Conservation (phyloP, 2,888 invertebrate genomes). For the Augiades crinisus region DNA sequence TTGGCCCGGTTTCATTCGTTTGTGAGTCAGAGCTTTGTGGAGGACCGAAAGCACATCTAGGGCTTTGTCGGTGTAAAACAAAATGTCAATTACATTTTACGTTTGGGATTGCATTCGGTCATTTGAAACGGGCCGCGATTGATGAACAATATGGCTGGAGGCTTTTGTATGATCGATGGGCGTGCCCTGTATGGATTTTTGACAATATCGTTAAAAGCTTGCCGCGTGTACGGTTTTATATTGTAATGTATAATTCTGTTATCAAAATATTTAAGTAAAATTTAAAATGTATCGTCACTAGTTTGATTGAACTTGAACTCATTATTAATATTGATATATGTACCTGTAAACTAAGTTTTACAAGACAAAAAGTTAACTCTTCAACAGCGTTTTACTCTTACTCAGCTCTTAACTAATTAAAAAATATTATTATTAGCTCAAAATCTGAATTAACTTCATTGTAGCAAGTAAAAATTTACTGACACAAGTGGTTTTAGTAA, state of each 20-base stretch:
- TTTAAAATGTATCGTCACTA: too few relatives aligned
- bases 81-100: constrained; percentile 54
- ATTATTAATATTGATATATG: too few relatives aligned
- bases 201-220: background rate
- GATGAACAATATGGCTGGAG: constrained; percentile 50
- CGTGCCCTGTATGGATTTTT: constrained; percentile 15
- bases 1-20: constrained; percentile 56
- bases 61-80: constrained; percentile 42
- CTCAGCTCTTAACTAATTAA: too few relatives aligned
- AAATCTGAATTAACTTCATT: too few relatives aligned
- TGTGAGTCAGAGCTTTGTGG: constrained; percentile 70
- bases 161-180: constrained; percentile 35
- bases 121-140: constrained; percentile 40
- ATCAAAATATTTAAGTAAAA: too few relatives aligned
- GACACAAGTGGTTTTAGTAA: too few relatives aligned
- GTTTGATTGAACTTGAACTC: too few relatives aligned
- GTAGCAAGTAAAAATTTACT: too few relatives aligned
- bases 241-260: background rate
- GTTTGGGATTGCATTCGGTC: constrained; percentile 40
- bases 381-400: too few relatives aligned
- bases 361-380: too few relatives aligned
- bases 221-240: background rate
- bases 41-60: constrained; percentile 48
- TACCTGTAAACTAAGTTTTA: too few relatives aligned
- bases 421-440: too few relatives aligned